Conservation (phyloP, 2,797 vertebrate genomes). For the Anniella stebbinsi region DNA sequence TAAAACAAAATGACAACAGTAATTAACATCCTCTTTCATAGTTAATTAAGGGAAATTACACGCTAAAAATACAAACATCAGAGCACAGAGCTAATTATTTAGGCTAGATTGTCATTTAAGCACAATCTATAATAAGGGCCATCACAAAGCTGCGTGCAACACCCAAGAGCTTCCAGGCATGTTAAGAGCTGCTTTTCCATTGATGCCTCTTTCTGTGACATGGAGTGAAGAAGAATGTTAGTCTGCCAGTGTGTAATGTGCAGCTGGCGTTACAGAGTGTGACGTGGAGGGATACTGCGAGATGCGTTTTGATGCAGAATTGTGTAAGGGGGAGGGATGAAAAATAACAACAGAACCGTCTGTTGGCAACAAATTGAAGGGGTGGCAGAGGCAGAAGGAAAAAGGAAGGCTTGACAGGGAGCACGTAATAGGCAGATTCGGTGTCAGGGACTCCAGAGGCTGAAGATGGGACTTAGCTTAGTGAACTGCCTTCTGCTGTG, state of each 20-base stretch:
- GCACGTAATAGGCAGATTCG: neutral
- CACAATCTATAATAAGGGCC: constrained; percentile 15
- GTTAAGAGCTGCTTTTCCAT: constrained; percentile 31
- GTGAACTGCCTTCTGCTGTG: neutral
- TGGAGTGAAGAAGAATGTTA: constrained; percentile 28
- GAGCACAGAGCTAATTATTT: constrained; percentile 54
- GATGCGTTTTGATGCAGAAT: neutral
- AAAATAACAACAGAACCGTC: neutral
- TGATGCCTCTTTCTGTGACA: neutral
- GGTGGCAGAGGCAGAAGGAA: neutral
- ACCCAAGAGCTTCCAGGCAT: neutral
- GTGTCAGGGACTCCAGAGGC: neutral
- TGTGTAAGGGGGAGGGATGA: neutral
- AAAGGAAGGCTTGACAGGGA: neutral
- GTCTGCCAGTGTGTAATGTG: constrained; percentile 12
- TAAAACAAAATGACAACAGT: constrained; percentile 65
- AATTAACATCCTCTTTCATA: constrained; percentile 66
- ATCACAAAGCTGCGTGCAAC: neutral
- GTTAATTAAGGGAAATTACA: constrained; percentile 69
- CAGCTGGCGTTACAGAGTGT: neutral
- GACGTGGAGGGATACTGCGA: neutral
- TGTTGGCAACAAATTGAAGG: neutral
- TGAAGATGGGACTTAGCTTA: neutral
- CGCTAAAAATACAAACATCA: constrained; percentile 53
- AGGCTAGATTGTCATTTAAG: constrained; percentile 38